Evolutionary conservation across 2,888 invertebrate species (phyloP).

Genomic region (Drosophila macrospina): DNA sequence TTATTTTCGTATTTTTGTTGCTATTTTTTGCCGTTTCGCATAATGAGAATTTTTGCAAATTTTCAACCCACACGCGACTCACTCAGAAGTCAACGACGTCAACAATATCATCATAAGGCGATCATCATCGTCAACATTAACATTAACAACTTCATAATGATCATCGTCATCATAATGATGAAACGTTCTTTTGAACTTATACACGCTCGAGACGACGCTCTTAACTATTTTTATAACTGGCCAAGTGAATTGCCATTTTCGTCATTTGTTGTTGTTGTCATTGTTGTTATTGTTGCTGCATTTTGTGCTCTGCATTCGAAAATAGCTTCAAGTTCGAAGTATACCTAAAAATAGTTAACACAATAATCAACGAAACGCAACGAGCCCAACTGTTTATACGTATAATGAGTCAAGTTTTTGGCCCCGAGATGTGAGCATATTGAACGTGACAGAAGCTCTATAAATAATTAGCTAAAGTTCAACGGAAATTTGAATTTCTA

Average conservation of each 20-base stretch:
- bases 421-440: background rate
- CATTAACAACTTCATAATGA: slow-evolving; percentile 18
- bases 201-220: slow-evolving; percentile 30
- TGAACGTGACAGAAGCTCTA: slow-evolving; percentile 27
- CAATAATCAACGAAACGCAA: slow-evolving; percentile 2
- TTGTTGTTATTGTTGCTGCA: slow-evolving; percentile 26
- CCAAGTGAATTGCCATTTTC: slow-evolving; percentile 27
- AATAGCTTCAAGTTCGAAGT: slow-evolving; percentile 59
- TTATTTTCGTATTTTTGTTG: slow-evolving; percentile 29
- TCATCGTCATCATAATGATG: slow-evolving; percentile 17
- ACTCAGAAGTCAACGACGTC: slow-evolving; percentile 60
- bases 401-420: slow-evolving; percentile 46
- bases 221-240: slow-evolving; percentile 44
- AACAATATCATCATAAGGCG: slow-evolving; percentile 40
- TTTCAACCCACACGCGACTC: slow-evolving; percentile 74
- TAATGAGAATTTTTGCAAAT: slow-evolving; percentile 60
- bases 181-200: slow-evolving; percentile 30
- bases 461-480: slow-evolving; percentile 25
- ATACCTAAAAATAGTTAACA: slow-evolving; percentile 51
- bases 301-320: slow-evolving; percentile 48
- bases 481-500: slow-evolving; percentile 46
- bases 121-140: slow-evolving; percentile 23
- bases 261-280: slow-evolving; percentile 1
- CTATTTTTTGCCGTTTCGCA: slow-evolving; percentile 44
- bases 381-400: slow-evolving; percentile 44